phyloP scores from a whole-genome alignment of 2,888 invertebrate species.

The Cinara cedri region DNA sequence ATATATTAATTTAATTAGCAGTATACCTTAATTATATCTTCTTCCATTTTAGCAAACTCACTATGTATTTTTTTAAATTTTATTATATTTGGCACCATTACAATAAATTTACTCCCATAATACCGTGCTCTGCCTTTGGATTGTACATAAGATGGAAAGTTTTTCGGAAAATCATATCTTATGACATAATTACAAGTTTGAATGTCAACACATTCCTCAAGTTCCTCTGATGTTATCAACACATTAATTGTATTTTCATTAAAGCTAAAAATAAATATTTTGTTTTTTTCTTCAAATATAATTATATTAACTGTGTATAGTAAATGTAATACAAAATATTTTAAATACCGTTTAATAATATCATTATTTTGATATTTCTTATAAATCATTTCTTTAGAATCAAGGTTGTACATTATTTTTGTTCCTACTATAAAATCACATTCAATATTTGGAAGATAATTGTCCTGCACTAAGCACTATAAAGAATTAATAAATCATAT shows the following conservation, averaged over 20 bases:
- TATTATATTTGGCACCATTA: slow-evolving; percentile 58
- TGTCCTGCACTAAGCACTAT: slow-evolving; percentile 24
- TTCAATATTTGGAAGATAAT: slow-evolving; percentile 65
- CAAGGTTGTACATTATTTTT: not conserved
- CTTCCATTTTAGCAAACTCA: slow-evolving; percentile 58
- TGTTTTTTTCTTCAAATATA: slow-evolving; percentile 4
- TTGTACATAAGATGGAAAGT: slow-evolving; percentile 85
- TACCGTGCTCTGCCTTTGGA: slow-evolving; percentile 88
- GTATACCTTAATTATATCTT: slow-evolving; percentile 64
- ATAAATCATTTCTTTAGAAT: slow-evolving; percentile 28
- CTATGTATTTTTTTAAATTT: slow-evolving; percentile 42
- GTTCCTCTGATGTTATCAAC: slow-evolving; percentile 76
- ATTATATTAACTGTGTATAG: not conserved
- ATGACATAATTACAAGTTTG: slow-evolving; percentile 81
- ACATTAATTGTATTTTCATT: slow-evolving; percentile 70
- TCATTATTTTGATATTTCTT: slow-evolving; percentile 41
- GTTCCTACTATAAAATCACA: slow-evolving; percentile 78
- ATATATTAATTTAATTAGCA: too few species aligned
- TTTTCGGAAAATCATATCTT: slow-evolving; percentile 73
- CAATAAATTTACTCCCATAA: slow-evolving; percentile 66
- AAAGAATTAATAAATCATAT: too few species aligned
- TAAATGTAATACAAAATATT: not conserved
- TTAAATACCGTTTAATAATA: slow-evolving; percentile 47
- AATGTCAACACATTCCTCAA: slow-evolving; percentile 91
- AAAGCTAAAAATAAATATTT: slow-evolving; percentile 64